Base-by-base conservation (phyloP, 2,113 vertebrate species). In the Donacobius atricapilla region DNA sequence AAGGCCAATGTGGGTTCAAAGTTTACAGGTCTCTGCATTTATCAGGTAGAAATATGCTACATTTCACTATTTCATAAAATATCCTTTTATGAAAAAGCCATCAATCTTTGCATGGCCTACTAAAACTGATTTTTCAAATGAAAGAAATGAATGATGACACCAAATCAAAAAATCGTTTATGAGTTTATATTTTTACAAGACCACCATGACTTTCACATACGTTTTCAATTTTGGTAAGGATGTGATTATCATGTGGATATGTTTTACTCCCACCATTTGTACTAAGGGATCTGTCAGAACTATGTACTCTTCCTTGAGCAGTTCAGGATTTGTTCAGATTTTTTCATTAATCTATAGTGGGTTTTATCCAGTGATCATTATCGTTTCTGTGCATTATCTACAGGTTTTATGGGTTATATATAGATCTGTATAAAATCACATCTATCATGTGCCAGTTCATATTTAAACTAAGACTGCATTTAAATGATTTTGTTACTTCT, bases 11-110 rank as follows among this genome's bases (percentile, higher is more conserved):
- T 91, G 94, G 98, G 99, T 98, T 99, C 97, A 99, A 97, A 99
- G 99, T 99, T 98, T 98, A 98, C 96, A 98, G 98, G 98, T 98
- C 95, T 98, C 97, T 98, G 98, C 98, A 98, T 99, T 99, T 99
- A 98, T 98, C 98, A 98, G 98, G 98, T 98, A 98, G 98, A 99
- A 99, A 99, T 98, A 98, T 98, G 98, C 96, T 98, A 97, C 95
- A 96, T 98, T 98, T 98, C 97, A 97, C 94, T 96, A 93, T 91
- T 98, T 96, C 96, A 93, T 98, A 97, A 98, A 98, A 97, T 97
- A 97, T 95, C 95, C 97, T 98, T 97, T 97, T 97, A 98, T 98
- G 97, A 98, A 97, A 97, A 97, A 97, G 83, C 92, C 97, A 98
- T 99, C 98, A 95, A 96, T 98, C 97, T 98, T 96, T 64, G 95